Evolutionary conservation across 2,888 invertebrate species (phyloP).

Genomic region (Idaea dimidiata): DNA sequence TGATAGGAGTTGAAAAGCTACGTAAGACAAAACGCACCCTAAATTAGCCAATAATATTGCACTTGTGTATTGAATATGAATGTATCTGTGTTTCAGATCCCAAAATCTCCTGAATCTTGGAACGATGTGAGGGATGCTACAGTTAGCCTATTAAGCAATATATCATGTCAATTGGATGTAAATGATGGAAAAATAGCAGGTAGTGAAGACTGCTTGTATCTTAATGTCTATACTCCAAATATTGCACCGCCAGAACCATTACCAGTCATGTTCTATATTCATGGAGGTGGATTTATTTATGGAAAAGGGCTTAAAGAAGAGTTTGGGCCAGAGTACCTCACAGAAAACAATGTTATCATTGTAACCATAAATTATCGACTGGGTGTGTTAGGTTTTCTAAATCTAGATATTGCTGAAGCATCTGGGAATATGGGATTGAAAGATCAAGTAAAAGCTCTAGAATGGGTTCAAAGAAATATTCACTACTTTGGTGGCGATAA

Average conservation of each 20-base stretch:
- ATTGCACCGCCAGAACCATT: slow-evolving; percentile 31
- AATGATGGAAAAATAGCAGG: slow-evolving; percentile 33
- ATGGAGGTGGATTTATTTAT: slow-evolving; percentile 59
- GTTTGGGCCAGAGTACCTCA: slow-evolving; percentile 56
- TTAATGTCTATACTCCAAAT: slow-evolving; percentile 57
- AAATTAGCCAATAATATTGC: background rate
- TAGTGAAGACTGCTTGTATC: slow-evolving; percentile 61
- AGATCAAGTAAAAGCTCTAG: slow-evolving; percentile 55
- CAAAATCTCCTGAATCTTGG: slow-evolving; percentile 62
- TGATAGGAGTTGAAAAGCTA: too few species aligned
- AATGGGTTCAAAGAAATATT: slow-evolving; percentile 58
- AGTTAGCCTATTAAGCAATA: slow-evolving; percentile 43
- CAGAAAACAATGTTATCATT: slow-evolving; percentile 53
- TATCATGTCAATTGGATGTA: slow-evolving; percentile 40
- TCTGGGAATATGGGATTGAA: slow-evolving; percentile 63
- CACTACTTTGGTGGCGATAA: slow-evolving; percentile 52
- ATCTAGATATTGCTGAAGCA: slow-evolving; percentile 50
- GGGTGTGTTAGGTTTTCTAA: slow-evolving; percentile 58
- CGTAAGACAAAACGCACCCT: too few species aligned
- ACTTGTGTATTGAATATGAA: background rate
- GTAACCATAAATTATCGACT: slow-evolving; percentile 67
- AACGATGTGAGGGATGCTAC: slow-evolving; percentile 71
- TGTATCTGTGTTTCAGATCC: slow-evolving; percentile 43
- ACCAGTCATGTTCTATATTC: slow-evolving; percentile 59
- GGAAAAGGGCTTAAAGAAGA: slow-evolving; percentile 52